These are phyloP conservation scores for Sinocyclocheilus grahami DNA, from an alignment of 2,113 vertebrate genomes.

Conservation along the genomic window DNA sequence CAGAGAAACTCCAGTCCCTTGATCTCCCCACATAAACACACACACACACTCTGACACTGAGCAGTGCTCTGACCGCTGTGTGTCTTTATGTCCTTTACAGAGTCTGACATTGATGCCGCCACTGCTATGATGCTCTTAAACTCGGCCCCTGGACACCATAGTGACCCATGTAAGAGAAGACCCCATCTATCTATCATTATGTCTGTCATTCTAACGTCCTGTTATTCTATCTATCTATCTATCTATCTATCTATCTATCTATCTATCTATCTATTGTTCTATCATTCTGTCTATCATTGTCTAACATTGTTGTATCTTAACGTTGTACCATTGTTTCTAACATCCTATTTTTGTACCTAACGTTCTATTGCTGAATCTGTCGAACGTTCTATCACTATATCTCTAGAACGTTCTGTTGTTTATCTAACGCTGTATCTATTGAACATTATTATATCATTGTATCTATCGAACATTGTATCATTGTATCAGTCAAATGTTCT, in stretches of 20 bases:
- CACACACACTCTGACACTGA: constrained; percentile 15
- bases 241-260: not conserved
- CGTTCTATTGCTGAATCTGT: not conserved
- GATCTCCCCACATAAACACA: constrained; percentile 54
- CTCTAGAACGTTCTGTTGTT: not conserved
- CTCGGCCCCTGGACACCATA: constrained; percentile 92
- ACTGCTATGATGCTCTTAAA: constrained; percentile 99
- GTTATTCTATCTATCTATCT: not conserved
- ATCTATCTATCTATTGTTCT: not conserved
- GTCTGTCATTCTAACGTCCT: not conserved
- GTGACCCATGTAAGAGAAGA: constrained; percentile 89
- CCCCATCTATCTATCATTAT: constrained; percentile 14
- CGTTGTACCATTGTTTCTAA: not conserved
- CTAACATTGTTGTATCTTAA: not conserved
- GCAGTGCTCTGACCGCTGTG: constrained; percentile 65
- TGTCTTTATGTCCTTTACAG: constrained; percentile 84
- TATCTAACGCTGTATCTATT: not conserved
- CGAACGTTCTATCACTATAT: not conserved
- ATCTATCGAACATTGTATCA: not conserved
- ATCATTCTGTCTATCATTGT: not conserved
- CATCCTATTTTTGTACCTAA: not conserved
- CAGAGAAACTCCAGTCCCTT: constrained; percentile 29
- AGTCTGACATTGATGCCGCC: constrained; percentile 98
- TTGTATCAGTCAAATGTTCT: not conserved
- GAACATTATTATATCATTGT: not conserved